These are phyloP conservation scores for Deilephila porcellus DNA, from an alignment of 2,888 invertebrate genomes.

Conservation along the genomic window DNA sequence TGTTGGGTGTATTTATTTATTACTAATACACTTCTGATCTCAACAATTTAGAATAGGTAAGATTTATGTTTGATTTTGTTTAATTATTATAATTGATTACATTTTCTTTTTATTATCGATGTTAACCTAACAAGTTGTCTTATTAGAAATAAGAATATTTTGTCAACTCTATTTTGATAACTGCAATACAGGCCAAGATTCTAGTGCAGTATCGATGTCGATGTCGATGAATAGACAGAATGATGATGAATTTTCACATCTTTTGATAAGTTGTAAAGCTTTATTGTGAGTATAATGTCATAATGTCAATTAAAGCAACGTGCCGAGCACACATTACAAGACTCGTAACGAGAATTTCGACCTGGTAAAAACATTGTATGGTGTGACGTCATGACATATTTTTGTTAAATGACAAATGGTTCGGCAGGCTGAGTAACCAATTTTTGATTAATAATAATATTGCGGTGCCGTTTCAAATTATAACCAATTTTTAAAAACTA, in stretches of 20 bases:
- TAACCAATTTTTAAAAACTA: no score
- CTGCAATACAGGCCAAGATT: no score
- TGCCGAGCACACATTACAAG: neutral
- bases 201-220: no score
- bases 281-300: neutral
- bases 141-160: no score
- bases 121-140: no score
- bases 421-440: neutral
- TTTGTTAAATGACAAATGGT: neutral
- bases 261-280: conserved; percentile 1
- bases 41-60: no score
- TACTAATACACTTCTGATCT: no score
- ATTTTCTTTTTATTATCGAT: no score
- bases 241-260: neutral
- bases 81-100: no score
- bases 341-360: neutral
- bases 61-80: no score
- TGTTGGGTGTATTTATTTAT: no score
- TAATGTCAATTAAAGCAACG: conserved; percentile 3
- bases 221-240: neutral
- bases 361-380: neutral
- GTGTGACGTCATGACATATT: neutral
- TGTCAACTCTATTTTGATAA: no score
- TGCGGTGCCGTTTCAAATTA: neutral
- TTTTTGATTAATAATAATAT: neutral